Conservation (phyloP, 2,113 vertebrate species). For the Hyla sarda region DNA sequence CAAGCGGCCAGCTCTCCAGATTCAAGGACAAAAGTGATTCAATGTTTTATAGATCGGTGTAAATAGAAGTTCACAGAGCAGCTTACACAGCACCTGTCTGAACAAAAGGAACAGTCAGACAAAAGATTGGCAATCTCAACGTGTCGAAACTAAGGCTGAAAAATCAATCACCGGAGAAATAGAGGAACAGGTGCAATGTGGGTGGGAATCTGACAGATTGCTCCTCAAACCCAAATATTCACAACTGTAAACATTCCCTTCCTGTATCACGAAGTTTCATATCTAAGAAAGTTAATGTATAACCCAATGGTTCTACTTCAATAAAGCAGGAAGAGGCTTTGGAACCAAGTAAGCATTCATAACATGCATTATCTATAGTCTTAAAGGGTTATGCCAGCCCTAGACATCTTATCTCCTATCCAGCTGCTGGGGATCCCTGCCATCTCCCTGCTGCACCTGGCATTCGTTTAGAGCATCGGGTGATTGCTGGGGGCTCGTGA, state of each 20-base stretch:
- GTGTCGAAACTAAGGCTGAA: slow-evolving; percentile 16
- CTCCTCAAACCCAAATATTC: slow-evolving; percentile 38
- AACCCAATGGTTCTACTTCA: slow-evolving; percentile 1
- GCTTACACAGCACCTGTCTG: slow-evolving; percentile 45
- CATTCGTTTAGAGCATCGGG: too few species aligned
- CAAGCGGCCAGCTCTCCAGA: slow-evolving; percentile 29
- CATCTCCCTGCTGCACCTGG: too few species aligned
- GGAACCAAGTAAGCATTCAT: background rate
- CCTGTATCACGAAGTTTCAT: background rate
- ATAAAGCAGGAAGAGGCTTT: background rate
- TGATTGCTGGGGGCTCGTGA: too few species aligned
- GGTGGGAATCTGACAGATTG: slow-evolving; percentile 38
- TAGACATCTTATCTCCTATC: too few species aligned
- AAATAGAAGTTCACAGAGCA: slow-evolving; percentile 43
- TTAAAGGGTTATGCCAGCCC: too few species aligned
- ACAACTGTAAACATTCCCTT: slow-evolving; percentile 28
- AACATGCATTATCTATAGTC: background rate
- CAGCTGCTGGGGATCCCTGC: too few species aligned
- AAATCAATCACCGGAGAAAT: slow-evolving; percentile 37
- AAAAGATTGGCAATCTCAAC: slow-evolving; percentile 42
- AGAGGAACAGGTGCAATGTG: slow-evolving; percentile 50
- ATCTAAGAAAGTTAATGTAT: slow-evolving; percentile 24
- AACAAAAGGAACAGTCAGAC: slow-evolving; percentile 42
- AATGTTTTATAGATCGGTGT: slow-evolving; percentile 35
- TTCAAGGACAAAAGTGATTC: slow-evolving; percentile 34